Conservation (phyloP, 1,140 invertebrate species). For the Charaxes varanes region DNA sequence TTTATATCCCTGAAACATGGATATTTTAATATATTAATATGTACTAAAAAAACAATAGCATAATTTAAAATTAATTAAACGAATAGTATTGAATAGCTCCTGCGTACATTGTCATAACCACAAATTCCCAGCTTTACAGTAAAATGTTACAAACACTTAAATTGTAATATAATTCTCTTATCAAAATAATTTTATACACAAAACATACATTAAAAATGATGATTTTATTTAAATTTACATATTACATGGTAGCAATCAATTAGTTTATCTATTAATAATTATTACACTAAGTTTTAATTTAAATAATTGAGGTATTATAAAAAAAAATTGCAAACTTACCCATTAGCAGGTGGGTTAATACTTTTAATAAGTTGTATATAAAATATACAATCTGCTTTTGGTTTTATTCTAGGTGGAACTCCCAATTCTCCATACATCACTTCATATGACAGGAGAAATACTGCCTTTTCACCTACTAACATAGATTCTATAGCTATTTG, state of each 20-base stretch:
- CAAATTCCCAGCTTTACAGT: too few relatives aligned
- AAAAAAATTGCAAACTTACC: slow-evolving; percentile 30
- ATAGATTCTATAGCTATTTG: slow-evolving; percentile 57
- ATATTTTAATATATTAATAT: too few relatives aligned
- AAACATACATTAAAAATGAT: background rate
- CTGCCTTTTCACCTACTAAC: slow-evolving; percentile 58
- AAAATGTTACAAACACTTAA: too few relatives aligned
- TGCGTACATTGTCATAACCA: too few relatives aligned
- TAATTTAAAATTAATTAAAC: slow-evolving; percentile 2
- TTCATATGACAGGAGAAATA: slow-evolving; percentile 58
- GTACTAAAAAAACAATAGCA: slow-evolving; percentile 4
- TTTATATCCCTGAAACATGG: slow-evolving; percentile 42
- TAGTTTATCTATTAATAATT: background rate
- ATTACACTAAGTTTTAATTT: background rate
- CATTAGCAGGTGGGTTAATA: slow-evolving; percentile 41
- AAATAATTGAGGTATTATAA: slow-evolving; percentile 8
- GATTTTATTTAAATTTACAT: background rate
- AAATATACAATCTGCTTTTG: slow-evolving; percentile 57
- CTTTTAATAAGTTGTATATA: slow-evolving; percentile 56
- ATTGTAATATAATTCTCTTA: too few relatives aligned
- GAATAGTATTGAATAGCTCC: too few relatives aligned
- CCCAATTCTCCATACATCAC: slow-evolving; percentile 69
- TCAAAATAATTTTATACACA: background rate
- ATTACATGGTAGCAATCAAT: background rate
- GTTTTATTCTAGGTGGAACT: slow-evolving; percentile 56